Conservation (phyloP, 1,140 invertebrate species). For the Venustaconcha ellipsiformis region DNA sequence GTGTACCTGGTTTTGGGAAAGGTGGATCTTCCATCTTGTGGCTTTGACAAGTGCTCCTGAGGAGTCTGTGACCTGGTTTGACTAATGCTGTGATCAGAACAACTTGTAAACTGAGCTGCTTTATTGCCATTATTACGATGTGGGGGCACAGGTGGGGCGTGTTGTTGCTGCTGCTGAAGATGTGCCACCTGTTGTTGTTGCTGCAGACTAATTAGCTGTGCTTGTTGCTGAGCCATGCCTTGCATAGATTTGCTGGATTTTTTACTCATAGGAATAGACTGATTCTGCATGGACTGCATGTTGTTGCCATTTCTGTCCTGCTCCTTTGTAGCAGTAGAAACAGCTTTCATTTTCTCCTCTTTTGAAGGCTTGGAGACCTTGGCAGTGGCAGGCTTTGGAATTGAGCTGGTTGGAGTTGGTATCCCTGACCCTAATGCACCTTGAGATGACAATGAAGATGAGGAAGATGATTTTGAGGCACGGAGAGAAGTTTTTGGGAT, state of each 20-base stretch:
- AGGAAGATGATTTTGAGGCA: conserved; percentile 43
- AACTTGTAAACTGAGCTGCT: background rate
- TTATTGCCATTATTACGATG: conserved; percentile 28
- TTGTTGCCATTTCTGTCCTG: no score
- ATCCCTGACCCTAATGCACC: conserved; percentile 31
- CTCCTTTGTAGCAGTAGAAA: no score
- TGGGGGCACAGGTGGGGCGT: conserved; percentile 29
- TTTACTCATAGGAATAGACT: no score
- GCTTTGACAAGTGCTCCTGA: conserved; percentile 7
- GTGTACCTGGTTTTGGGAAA: conserved; percentile 44
- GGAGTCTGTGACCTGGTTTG: conserved; percentile 13
- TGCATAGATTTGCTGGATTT: no score
- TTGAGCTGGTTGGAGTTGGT: conserved; percentile 51
- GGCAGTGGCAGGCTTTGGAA: conserved; percentile 51
- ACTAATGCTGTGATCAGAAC: conserved; percentile 17
- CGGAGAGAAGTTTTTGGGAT: conserved; percentile 46
- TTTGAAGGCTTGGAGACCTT: conserved; percentile 34
- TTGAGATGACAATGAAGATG: conserved; percentile 24
- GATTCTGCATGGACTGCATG: no score
- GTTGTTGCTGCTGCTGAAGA: conserved; percentile 7
- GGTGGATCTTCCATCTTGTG: conserved; percentile 31
- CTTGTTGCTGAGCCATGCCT: no score
- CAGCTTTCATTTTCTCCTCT: conserved; percentile 37
- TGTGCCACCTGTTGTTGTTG: background rate
- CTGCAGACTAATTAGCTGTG: background rate